A percentile compares a stretch with the other conserved stretches of the same genome.
Conservation (phyloP, 2,797 vertebrate genomes). For the Alfaro cultratus region DNA sequence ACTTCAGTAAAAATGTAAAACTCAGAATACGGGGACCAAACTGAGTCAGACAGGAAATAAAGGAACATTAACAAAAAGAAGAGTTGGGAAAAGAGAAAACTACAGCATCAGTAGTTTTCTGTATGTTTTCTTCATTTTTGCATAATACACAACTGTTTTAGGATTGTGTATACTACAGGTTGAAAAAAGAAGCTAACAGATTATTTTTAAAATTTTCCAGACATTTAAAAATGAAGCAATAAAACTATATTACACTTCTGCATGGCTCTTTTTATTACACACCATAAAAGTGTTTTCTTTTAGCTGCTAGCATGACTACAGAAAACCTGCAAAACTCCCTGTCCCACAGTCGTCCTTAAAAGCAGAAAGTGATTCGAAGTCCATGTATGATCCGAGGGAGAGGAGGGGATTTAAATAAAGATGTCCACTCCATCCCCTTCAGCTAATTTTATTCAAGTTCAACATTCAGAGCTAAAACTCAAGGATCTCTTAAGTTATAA, state of each 20-base stretch:
- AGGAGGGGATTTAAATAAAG: conserved; percentile 29
- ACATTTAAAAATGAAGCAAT: not conserved
- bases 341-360: conserved; percentile 27
- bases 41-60: not conserved
- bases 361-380: conserved; percentile 25
- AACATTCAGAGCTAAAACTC: conserved; percentile 29
- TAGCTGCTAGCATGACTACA: conserved; percentile 41
- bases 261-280: conserved; percentile 7
- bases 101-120: not conserved
- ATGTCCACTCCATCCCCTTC: conserved; percentile 39
- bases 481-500: conserved; percentile 13
- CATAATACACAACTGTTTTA: not conserved
- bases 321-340: conserved; percentile 45
- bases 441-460: conserved; percentile 23
- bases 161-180: not conserved
- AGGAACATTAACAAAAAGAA: not conserved
- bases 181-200: not conserved
- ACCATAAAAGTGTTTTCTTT: conserved; percentile 66
- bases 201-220: not conserved
- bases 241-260: not conserved
- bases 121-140: not conserved
- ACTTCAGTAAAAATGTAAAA: not conserved
- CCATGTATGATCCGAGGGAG: conserved; percentile 15
- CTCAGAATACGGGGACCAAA: too few relatives aligned
- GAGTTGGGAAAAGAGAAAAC: not conserved